These are phyloP conservation scores for Silurus meridionalis DNA, from an alignment of 2,113 vertebrate species.

Conservation along the genomic window DNA sequence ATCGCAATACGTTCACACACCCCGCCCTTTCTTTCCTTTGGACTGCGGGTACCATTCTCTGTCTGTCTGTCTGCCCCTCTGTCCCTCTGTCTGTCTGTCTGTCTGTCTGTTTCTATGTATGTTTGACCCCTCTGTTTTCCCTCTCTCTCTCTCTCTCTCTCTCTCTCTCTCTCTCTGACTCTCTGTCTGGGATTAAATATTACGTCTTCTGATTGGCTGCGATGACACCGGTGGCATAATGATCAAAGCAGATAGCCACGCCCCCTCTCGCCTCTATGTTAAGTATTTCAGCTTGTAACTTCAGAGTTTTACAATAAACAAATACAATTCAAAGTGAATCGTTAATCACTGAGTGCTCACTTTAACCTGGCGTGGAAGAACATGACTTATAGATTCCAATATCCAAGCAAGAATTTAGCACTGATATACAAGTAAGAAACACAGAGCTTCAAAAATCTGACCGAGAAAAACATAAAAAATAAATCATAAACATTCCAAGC, in stretches of 20 bases:
- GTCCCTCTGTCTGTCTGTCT: not conserved
- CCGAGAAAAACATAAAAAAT: too few species aligned
- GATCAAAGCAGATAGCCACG: not conserved
- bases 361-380: too few species aligned
- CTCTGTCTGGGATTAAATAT: not conserved
- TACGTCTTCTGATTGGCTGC: not conserved
- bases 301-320: not conserved
- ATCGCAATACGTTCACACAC: conserved; percentile 31
- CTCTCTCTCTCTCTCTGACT: not conserved
- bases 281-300: not conserved
- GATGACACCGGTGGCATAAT: not conserved
- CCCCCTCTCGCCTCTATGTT: not conserved
- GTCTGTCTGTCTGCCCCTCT: not conserved
- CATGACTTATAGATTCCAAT: too few species aligned
- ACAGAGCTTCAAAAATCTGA: too few species aligned
- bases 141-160: not conserved
- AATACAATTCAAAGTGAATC: too few species aligned
- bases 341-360: too few species aligned
- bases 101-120: not conserved
- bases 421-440: too few species aligned
- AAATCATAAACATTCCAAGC: too few species aligned
- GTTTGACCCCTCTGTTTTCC: not conserved
- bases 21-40: conserved; percentile 24
- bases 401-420: too few species aligned
- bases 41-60: too few species aligned